Evolutionary conservation across 1,140 invertebrate genomes (phyloP), one percentile per base, ranked within the genome.

Genomic region (Palaemon carinicauda): DNA sequence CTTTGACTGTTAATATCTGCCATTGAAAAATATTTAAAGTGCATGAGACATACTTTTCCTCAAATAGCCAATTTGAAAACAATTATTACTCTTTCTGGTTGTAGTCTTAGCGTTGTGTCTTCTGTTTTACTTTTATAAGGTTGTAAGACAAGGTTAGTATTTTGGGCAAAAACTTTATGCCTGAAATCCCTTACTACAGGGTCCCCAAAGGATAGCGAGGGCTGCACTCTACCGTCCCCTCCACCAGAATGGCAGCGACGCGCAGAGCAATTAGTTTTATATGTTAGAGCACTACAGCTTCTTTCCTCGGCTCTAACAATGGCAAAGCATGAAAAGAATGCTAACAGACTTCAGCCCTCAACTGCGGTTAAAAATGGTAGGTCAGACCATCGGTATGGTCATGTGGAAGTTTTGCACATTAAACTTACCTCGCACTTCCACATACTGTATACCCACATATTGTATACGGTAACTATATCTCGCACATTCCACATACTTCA

Each of bases 271-370:
- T 92, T 99, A 65, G 97, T 99, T 56, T 93, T 99, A 71, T 94
- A 99, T 88, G 95, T 99, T 53, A 92, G 96, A 89, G 96, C 97
- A 0, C 93, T 99, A 81, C 97, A 99, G 90, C 94, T 99, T 91
- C 93, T 99, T 1, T 97, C 97, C 74, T 97, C 97, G 12, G 97
- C 97, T 9, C 93, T 99, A 80, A 95, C 95, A 88, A 93, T 99
- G 54, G 98, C 98, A 9, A 96, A 96, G 31, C 94, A 96, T 89
- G 96, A 99, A 91, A 93, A 99, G 71, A 95, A 95, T 90, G 93
- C 94, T 73, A 95, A 96, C 51, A 94, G 95, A 90, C 93, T 99
- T 21, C 96, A 98, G 90, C 96, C 97, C 56, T 98, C 98, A 21
- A 94, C 95, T 56, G 96, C 95, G 89, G 97, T 99, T 1, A 97